These are phyloP conservation scores for Ganaspis brasiliensis DNA, from an alignment of 2,888 invertebrate species.

Conservation along the genomic window DNA sequence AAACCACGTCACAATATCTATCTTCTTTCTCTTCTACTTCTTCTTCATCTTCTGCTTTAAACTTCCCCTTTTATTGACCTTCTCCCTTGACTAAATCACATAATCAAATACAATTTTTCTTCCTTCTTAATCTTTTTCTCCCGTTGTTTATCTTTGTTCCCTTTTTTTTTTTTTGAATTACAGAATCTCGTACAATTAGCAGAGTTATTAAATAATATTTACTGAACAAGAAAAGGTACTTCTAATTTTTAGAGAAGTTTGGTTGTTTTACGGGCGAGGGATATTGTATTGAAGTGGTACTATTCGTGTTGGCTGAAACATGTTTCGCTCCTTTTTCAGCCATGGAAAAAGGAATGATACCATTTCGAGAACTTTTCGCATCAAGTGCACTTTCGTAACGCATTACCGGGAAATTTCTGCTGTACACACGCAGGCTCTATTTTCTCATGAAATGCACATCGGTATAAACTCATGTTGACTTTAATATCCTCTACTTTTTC, in stretches of 20 bases:
- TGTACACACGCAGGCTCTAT: slow-evolving; percentile 24
- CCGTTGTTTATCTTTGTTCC: too few relatives aligned
- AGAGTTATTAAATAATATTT: background rate
- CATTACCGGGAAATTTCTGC: slow-evolving; percentile 38
- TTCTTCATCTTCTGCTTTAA: too few relatives aligned
- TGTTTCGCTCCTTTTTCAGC: slow-evolving; percentile 11
- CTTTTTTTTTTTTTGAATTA: background rate
- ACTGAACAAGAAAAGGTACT: background rate
- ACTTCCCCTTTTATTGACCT: too few relatives aligned
- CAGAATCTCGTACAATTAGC: background rate
- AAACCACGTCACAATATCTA: too few relatives aligned
- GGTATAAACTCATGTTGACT: slow-evolving; percentile 36
- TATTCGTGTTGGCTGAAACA: slow-evolving; percentile 23
- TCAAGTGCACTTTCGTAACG: slow-evolving; percentile 38
- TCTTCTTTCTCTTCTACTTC: too few relatives aligned
- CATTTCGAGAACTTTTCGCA: slow-evolving; percentile 36
- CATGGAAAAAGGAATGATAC: slow-evolving; percentile 29
- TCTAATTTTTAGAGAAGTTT: background rate
- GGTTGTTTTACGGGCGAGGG: slow-evolving; percentile 16
- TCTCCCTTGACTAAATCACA: too few relatives aligned
- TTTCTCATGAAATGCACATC: slow-evolving; percentile 33
- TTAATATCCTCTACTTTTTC: slow-evolving; percentile 26
- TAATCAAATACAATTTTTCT: too few relatives aligned
- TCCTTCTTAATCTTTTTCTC: too few relatives aligned
- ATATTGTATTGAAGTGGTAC: slow-evolving; percentile 39